phyloP scores from a whole-genome alignment of 1,140 invertebrate species.

The Drosophila kohkoa region DNA sequence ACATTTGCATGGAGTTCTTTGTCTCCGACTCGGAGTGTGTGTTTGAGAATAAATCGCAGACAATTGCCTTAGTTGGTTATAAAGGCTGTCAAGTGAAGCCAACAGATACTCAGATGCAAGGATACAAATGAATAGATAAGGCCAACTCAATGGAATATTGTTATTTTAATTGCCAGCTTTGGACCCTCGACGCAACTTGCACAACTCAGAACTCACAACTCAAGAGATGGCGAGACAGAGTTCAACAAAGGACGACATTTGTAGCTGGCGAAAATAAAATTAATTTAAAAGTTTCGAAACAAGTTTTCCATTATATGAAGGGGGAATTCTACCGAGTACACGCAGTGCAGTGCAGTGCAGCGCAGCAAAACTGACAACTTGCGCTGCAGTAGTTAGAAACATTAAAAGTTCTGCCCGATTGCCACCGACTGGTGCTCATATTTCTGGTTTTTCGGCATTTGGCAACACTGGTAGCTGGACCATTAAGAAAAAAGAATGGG shows the following conservation, averaged over 20 bases:
- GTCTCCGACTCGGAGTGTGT: conserved; percentile 7
- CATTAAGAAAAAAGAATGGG: neutral
- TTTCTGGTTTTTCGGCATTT: conserved; percentile 49
- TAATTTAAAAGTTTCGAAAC: conserved; percentile 79
- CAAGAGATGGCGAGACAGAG: neutral
- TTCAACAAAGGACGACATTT: conserved; percentile 49
- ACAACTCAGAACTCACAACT: neutral
- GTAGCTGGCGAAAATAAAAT: conserved; percentile 71
- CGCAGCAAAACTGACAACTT: conserved; percentile 51
- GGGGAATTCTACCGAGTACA: conserved; percentile 44
- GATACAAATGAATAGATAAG: conserved; percentile 28
- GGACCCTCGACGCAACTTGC: conserved; percentile 38
- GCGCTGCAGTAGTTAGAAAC: conserved; percentile 68
- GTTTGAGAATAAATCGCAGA: conserved; percentile 14
- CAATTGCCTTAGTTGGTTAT: conserved; percentile 23
- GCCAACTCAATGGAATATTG: conserved; percentile 70
- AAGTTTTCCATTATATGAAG: conserved; percentile 75
- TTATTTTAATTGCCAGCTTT: conserved; percentile 75
- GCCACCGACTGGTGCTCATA: conserved; percentile 38
- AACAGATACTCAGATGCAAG: conserved; percentile 11
- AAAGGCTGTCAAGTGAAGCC: conserved; percentile 31
- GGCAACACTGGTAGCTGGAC: neutral
- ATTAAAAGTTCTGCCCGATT: conserved; percentile 66
- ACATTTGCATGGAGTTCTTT: conserved; percentile 37
- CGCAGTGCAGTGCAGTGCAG: conserved; percentile 32